Base-by-base conservation (phyloP, 2,888 invertebrate species). In the Cryptocephalus primarius region DNA sequence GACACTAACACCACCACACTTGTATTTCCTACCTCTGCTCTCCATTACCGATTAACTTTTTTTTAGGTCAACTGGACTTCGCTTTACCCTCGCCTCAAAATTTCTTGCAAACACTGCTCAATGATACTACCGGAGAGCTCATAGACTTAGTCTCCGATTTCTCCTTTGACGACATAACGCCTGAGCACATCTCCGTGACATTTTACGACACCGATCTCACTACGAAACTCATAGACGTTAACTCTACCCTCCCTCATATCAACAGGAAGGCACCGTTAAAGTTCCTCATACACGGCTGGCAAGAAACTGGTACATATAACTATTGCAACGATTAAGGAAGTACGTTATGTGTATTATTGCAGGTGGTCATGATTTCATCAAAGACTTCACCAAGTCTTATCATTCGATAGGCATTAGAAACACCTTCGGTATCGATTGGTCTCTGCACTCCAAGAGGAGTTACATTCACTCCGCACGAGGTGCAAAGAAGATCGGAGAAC, bases 251-350 rank as follows among this genome's bases (percentile, higher is more conserved):
- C n/a, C 13, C 39, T 32, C 44, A 47, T 10, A 32, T 56, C 4
- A 48, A 57, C 32, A 42, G 34, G 31, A 31, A 45, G 34, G 42
- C 47, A 33, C 57, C 58, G 12, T 54, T 53, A 8, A 59, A 58
- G 44, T 45, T 59, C 32, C 43, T 58, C 10, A 50, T 58, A 8
- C 59, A 58, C 39, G 59, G 59, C 12, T 59, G 59, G 59, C 53
- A 51, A 32, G 41, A 52, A 3, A 47, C 52, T 44, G 55, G 55
- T 47, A 42, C 45, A 32, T 22, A 22, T 22, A 22, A 2, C 6
- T 11, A 36, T 36, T 36, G 45, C 48, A 22, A 51, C 48, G 33
- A 45, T 32, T 4, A 10, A 45, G 31, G 8, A 40, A 40, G 8
- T 8, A 40, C 9, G 9, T 40, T 40, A n/a, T 31, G 9, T 31